These are phyloP conservation scores for Bugulina stolonifera DNA, from an alignment of 2,888 invertebrate species.

Conservation along the genomic window DNA sequence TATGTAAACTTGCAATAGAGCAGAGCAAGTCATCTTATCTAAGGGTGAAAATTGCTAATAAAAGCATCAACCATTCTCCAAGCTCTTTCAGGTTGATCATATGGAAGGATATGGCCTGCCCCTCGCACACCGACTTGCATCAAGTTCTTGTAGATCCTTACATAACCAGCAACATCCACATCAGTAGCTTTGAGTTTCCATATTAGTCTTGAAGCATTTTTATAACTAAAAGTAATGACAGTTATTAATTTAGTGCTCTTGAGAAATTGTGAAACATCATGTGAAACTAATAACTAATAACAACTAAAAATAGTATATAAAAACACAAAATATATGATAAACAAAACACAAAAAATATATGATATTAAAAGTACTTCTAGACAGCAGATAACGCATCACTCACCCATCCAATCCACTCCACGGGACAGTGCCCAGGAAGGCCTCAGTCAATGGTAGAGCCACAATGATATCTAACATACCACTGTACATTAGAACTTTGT, in stretches of 20 bases:
- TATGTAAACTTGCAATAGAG: no score
- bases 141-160: constrained; percentile 41
- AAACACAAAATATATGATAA: no score
- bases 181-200: constrained; percentile 59
- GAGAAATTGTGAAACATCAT: not conserved
- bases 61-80: constrained; percentile 48
- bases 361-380: no score
- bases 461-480: constrained; percentile 88
- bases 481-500: constrained; percentile 70
- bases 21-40: not conserved
- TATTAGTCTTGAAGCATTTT: constrained; percentile 58
- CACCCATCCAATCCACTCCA: constrained; percentile 62
- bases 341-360: no score
- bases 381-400: no score
- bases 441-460: constrained; percentile 76
- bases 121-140: constrained; percentile 45
- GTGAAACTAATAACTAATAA: no score
- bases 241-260: not conserved
- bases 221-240: constrained; percentile 60
- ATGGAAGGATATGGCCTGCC: constrained; percentile 48
- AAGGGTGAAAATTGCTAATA: constrained; percentile 33
- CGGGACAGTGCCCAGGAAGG: constrained; percentile 67
- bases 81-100: constrained; percentile 46
- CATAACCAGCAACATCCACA: constrained; percentile 48
- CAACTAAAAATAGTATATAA: no score